Evolutionary conservation across 2,113 vertebrate genomes (phyloP), one percentile per base, ranked within the genome.

Genomic region (Urocitellus parryii): DNA sequence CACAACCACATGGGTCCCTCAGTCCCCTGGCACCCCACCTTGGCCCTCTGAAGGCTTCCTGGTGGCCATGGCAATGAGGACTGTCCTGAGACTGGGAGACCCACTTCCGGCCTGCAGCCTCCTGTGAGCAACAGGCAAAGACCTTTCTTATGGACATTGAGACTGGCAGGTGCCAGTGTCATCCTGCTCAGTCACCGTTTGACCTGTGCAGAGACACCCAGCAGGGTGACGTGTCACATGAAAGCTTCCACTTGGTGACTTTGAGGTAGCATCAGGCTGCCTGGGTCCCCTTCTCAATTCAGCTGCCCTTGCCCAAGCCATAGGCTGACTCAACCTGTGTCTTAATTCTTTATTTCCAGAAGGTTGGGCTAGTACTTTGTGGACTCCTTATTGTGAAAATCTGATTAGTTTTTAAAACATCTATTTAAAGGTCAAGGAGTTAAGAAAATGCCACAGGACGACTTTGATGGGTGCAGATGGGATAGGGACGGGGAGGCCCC

Each of bases 1-100:
- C 18, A 5, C 45, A 24, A 22, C 37, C 22, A 11, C 0, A 20
- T 1, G 18, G 61, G 18, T 37, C n/a, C 42, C 18, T 18, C 0
- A 0, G 37, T 18, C 32, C 27, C 8, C 65, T 8, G 1, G n/a
- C 5, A 27, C 61, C 61, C 2, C 1, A 9, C 14, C 56, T 42
- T 16, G 0, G 5, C 42, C 48, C 27, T 82, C 18, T 13, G 45
- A 48, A 37, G 37, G 1, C 32, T 42, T 14, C 42, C 1, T 27
- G 39, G 39, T 27, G 45, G 10, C 61, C 6, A 2, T 22, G 10
- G 22, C 70, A 53, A 9, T 10, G 42, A 11, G 8, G 42, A 65
- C 0, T 1, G 34, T 6, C 65, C 74, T 42, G 20, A 56, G 56
- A 4, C 65, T 4, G 29, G 81, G 48, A 4, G 79, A 58, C 51